Conservation (phyloP, 2,888 invertebrate genomes). For the Ichneumoninae sp. region DNA sequence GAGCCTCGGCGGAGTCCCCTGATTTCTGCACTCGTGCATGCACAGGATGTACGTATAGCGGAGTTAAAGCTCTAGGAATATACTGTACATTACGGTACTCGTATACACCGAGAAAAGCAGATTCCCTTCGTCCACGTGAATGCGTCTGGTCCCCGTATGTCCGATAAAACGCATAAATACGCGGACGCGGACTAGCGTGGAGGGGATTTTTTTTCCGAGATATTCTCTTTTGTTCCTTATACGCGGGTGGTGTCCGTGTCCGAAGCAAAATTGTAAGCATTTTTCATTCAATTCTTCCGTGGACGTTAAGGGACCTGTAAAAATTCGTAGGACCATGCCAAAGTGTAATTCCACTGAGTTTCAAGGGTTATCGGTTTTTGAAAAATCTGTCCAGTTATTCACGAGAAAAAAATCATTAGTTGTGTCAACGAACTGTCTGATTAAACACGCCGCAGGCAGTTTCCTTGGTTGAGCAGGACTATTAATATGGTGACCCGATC, state of each 20-base stretch:
- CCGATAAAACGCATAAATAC: slow-evolving; percentile 4
- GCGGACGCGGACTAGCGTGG: neutral
- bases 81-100: slow-evolving; percentile 1
- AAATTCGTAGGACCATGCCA: neutral
- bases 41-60: slow-evolving; percentile 10
- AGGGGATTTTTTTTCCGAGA: neutral
- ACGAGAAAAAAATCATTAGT: no score
- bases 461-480: no score
- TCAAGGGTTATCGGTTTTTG: neutral
- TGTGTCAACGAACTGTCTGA: no score
- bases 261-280: neutral
- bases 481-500: no score
- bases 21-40: slow-evolving; percentile 45
- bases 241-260: neutral
- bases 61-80: neutral
- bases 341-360: neutral
- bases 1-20: slow-evolving; percentile 23
- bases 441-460: no score
- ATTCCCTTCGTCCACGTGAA: slow-evolving; percentile 12
- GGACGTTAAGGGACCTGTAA: neutral
- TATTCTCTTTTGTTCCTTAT: neutral
- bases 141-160: neutral
- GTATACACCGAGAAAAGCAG: slow-evolving; percentile 5
- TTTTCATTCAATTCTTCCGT: neutral
- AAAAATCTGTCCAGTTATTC: neutral